Evolutionary conservation across 1,140 invertebrate genomes (phyloP).

Genomic region (Stenopsyche tienmushanensis): DNA sequence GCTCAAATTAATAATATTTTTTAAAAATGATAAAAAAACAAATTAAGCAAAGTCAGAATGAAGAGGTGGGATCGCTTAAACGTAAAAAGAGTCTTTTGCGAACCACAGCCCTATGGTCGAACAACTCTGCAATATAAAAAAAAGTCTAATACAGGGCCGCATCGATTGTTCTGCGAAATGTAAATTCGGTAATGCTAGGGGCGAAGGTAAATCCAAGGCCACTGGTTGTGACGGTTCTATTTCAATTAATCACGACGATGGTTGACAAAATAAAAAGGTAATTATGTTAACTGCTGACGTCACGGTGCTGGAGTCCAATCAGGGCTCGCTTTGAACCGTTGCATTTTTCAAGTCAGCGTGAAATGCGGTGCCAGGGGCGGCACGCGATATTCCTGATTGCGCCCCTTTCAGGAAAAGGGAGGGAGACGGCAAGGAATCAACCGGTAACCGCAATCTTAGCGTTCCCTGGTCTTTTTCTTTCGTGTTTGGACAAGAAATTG

Average conservation of each 20-base stretch:
- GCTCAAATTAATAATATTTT: no score
- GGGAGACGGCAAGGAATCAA: background rate
- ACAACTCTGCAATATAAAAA: no score
- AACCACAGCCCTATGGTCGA: no score
- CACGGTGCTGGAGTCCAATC: background rate
- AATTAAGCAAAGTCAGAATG: no score
- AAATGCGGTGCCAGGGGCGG: background rate
- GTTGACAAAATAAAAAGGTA: background rate
- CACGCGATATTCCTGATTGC: constrained; percentile 22
- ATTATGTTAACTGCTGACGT: background rate
- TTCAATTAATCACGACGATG: background rate
- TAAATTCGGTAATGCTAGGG: no score
- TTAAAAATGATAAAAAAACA: no score
- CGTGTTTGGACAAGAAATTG: constrained; percentile 25
- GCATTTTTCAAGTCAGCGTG: constrained; percentile 6
- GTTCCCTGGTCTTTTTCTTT: constrained; percentile 12
- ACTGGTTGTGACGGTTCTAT: background rate
- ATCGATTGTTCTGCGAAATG: no score
- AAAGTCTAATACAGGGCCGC: no score
- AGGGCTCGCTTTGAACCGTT: background rate
- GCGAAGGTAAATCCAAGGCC: background rate
- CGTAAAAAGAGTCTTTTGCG: no score
- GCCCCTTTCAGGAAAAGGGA: background rate
- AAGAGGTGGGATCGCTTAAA: no score
- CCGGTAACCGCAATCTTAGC: constrained; percentile 19